Evolutionary conservation across 2,797 vertebrate species (phyloP).

Genomic region (Onychomys arenicola): DNA sequence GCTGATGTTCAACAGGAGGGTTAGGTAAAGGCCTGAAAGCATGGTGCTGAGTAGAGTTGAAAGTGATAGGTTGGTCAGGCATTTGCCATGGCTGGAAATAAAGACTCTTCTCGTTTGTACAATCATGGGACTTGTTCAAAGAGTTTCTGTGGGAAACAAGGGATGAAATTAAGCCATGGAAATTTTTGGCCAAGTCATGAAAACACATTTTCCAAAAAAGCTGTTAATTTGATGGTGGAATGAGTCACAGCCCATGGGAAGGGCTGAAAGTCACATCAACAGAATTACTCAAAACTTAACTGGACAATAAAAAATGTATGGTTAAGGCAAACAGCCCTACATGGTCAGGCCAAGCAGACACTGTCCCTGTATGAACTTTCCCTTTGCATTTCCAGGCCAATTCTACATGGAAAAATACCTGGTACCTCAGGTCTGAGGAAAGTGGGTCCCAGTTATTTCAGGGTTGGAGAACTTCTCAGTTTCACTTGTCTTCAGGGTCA

Average conservation of each 20-base stretch:
- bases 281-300: slow-evolving; percentile 81
- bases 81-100: slow-evolving; percentile 59
- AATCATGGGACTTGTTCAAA: slow-evolving; percentile 71
- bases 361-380: slow-evolving; percentile 73
- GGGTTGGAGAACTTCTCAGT: not conserved
- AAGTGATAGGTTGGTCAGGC: not conserved
- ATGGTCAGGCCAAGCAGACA: slow-evolving; percentile 65
- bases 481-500: slow-evolving; percentile 63
- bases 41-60: not conserved
- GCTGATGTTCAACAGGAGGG: not conserved
- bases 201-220: slow-evolving; percentile 83
- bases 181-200: slow-evolving; percentile 79
- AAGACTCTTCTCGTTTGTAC: slow-evolving; percentile 66
- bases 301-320: slow-evolving; percentile 83
- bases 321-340: slow-evolving; percentile 72
- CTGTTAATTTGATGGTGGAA: slow-evolving; percentile 82
- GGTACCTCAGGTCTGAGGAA: slow-evolving; percentile 49
- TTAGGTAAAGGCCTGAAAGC: not conserved
- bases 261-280: slow-evolving; percentile 79
- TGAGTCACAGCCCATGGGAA: slow-evolving; percentile 80
- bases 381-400: slow-evolving; percentile 66
- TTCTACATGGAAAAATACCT: slow-evolving; percentile 75
- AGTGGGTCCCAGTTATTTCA: slow-evolving; percentile 3
- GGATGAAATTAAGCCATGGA: slow-evolving; percentile 81
- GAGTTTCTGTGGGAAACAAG: slow-evolving; percentile 76